Percentiles rank a stretch among this genome's conserved stretches.
These are phyloP conservation scores for Ginglymostoma cirratum DNA, from an alignment of 2,113 vertebrate genomes.

Conservation along the genomic window DNA sequence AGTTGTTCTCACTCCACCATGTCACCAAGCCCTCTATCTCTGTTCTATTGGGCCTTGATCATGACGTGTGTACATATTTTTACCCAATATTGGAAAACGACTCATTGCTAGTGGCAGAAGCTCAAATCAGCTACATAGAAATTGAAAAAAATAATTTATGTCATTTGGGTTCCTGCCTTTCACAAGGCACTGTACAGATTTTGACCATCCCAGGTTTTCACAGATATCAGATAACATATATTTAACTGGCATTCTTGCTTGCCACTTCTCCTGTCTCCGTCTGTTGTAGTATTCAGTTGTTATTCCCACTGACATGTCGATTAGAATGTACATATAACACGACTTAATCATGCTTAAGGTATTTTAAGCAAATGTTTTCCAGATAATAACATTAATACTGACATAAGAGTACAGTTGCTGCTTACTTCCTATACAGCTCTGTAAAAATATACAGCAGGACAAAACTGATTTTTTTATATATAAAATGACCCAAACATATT, in stretches of 20 bases:
- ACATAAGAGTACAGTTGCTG: neutral
- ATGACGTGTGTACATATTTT: neutral
- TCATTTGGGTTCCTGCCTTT: too few species aligned
- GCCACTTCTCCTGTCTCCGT: neutral
- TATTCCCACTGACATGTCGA: neutral
- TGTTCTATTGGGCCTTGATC: neutral
- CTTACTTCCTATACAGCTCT: neutral
- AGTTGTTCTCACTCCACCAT: too few species aligned
- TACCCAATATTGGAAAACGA: neutral
- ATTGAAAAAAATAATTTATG: too few species aligned
- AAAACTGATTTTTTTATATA: neutral
- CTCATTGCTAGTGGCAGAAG: neutral
- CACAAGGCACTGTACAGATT: too few species aligned
- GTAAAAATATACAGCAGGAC: neutral
- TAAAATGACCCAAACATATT: slow-evolving; percentile 18
- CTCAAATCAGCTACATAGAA: too few species aligned
- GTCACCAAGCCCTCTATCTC: too few species aligned
- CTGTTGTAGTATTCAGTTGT: neutral
- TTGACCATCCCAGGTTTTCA: neutral
- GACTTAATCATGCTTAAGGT: neutral
- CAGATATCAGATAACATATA: neutral
- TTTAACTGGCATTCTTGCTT: neutral
- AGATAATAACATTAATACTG: neutral
- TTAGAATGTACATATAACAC: neutral
- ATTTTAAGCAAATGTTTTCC: neutral